A percentile compares a stretch with the other conserved stretches of the same genome.
Evolutionary conservation across 1,140 invertebrate species (phyloP).

Genomic region (Zelostemma sp.): DNA sequence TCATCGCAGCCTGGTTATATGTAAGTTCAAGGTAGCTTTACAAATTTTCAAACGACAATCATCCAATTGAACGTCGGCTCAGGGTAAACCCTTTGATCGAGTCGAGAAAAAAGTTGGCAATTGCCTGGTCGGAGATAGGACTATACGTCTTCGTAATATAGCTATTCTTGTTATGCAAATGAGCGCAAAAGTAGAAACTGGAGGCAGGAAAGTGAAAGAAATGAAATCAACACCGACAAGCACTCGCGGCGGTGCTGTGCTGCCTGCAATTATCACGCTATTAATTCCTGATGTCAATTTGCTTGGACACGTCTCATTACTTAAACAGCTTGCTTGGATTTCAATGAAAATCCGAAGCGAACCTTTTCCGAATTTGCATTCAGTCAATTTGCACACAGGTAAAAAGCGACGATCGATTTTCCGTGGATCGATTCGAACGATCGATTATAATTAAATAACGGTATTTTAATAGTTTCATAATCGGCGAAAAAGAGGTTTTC

Average conservation of each 20-base stretch:
- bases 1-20: not conserved
- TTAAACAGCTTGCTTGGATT: constrained; percentile 46
- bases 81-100: no score
- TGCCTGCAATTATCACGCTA: constrained; percentile 52
- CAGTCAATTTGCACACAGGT: no score
- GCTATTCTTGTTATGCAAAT: constrained; percentile 9
- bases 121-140: not conserved
- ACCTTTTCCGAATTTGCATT: constrained; percentile 46
- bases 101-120: not conserved
- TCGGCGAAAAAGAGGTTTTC: no score
- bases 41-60: no score
- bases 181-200: constrained; percentile 6
- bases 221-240: not conserved
- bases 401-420: no score
- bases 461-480: no score
- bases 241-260: constrained; percentile 18
- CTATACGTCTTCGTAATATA: not conserved
- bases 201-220: no score
- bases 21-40: no score
- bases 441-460: no score
- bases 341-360: constrained; percentile 55
- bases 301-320: constrained; percentile 37
- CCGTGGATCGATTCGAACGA: no score
- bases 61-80: no score
- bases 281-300: constrained; percentile 55